Evolutionary conservation across 2,888 invertebrate genomes (phyloP).

Genomic region (Mycalesis mineus): DNA sequence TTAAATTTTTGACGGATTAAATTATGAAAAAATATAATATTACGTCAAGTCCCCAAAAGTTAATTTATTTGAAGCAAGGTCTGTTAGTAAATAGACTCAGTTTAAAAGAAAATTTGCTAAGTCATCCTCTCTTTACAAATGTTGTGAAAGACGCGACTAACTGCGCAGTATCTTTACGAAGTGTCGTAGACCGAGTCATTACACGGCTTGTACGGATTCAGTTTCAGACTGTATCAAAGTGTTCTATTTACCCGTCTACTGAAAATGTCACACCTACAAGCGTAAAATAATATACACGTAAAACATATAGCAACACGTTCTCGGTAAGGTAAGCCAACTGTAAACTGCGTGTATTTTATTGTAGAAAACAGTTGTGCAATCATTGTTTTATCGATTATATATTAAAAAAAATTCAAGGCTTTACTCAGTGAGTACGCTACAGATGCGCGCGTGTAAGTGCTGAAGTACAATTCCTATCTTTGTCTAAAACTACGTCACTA

Average conservation of each 20-base stretch:
- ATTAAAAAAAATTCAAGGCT: slow-evolving; percentile 6
- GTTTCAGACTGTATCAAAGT: slow-evolving; percentile 17
- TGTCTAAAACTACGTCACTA: no score
- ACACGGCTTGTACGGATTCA: slow-evolving; percentile 26
- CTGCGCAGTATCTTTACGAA: slow-evolving; percentile 38
- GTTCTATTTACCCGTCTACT: not conserved
- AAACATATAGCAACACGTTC: not conserved
- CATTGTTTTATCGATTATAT: not conserved
- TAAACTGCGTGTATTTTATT: not conserved
- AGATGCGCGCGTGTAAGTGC: not conserved
- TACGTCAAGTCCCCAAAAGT: no score
- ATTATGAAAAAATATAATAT: no score
- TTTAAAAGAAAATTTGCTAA: no score
- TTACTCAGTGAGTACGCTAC: not conserved
- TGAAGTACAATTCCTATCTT: no score
- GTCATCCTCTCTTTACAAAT: slow-evolving; percentile 15
- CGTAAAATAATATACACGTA: not conserved
- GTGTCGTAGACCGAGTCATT: slow-evolving; percentile 36
- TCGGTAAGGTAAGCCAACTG: not conserved
- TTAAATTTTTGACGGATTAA: no score
- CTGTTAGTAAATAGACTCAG: no score
- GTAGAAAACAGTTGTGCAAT: slow-evolving; percentile 11
- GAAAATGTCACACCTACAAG: not conserved
- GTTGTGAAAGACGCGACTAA: slow-evolving; percentile 24
- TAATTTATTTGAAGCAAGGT: no score